Evolutionary conservation across 2,113 vertebrate species (phyloP), one percentile per base, ranked within the genome.

Genomic region (Dryoscopus gambensis): DNA sequence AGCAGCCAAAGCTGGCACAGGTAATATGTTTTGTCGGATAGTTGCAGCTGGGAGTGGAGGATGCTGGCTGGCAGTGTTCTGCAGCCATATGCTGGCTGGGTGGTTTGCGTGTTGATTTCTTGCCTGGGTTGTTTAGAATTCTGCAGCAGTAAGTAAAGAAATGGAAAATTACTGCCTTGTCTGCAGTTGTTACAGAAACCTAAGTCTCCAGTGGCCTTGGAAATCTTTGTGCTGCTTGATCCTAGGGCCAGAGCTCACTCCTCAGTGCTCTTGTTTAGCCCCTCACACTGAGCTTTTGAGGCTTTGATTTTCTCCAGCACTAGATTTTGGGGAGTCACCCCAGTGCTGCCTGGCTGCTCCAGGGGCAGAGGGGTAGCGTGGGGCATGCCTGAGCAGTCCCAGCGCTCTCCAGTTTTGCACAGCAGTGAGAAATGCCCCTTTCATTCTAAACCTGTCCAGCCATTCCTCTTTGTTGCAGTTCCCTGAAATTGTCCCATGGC

Each of bases 401-500:
- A 78, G 84, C 27, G 6, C 57, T 40, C 44, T 0, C 12, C 31
- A 28, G 75, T 60, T 79, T 37, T 79, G 23, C 53, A n/a, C 10
- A 21, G 18, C 19, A 10, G 3, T 31, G 42, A 50, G 28, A 87
- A 82, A 35, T 24, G 21, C 18, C 10, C 33, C 39, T 62, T 59
- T 75, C 19, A 4, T 73, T 64, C 46, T 69, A 46, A 55, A 30
- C n/a, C 46, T 7, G 39, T 33, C 10, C 50, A 42, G 11, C 49
- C 39, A n/a, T 27, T 42, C 42, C 46, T 74, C n/a, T 18, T 35
- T 15, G 18, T 28, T 78, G 60, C 56, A 24, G 13, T 59, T 31
- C 55, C 40, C 31, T 44, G 44, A 47, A 33, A 50, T 8, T 0
- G 0, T 19, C 33, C 22, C 1, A 0, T 13, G 13, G 55, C 60